Percentiles rank a stretch among this genome's conserved stretches.
Evolutionary conservation across 2,797 vertebrate genomes (phyloP).

Genomic region (Sebastes itinus): DNA sequence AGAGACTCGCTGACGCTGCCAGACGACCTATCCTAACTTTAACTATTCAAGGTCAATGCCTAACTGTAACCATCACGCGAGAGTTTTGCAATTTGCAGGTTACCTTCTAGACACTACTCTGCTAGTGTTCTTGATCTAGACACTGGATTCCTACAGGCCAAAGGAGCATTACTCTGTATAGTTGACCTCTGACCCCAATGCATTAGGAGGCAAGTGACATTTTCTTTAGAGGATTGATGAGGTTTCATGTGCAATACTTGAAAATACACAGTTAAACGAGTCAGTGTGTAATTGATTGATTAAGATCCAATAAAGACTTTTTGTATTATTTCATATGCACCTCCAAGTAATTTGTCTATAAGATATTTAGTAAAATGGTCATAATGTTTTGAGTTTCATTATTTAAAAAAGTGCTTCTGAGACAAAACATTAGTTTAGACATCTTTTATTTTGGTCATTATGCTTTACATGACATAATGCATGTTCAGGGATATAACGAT

Average conservation of each 20-base stretch:
- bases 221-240: background rate
- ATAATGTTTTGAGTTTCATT: background rate
- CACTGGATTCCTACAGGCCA: background rate
- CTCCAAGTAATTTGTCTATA: background rate
- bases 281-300: background rate
- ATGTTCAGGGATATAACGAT: conserved; percentile 79
- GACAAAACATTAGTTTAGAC: conserved; percentile 71
- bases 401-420: conserved; percentile 1
- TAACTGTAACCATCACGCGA: too few species aligned
- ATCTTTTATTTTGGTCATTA: conserved; percentile 85
- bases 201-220: background rate
- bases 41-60: too few species aligned
- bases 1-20: too few species aligned
- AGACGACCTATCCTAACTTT: too few species aligned
- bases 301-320: background rate
- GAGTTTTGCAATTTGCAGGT: too few species aligned
- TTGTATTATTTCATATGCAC: background rate
- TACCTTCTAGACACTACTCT: too few species aligned
- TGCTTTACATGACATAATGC: conserved; percentile 83
- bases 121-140: background rate
- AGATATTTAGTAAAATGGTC: background rate
- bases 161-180: background rate
- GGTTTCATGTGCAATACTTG: background rate
- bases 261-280: background rate
- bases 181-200: background rate